These are phyloP conservation scores for Latrodectus hesperus DNA, from an alignment of 2,888 invertebrate species.

Conservation along the genomic window DNA sequence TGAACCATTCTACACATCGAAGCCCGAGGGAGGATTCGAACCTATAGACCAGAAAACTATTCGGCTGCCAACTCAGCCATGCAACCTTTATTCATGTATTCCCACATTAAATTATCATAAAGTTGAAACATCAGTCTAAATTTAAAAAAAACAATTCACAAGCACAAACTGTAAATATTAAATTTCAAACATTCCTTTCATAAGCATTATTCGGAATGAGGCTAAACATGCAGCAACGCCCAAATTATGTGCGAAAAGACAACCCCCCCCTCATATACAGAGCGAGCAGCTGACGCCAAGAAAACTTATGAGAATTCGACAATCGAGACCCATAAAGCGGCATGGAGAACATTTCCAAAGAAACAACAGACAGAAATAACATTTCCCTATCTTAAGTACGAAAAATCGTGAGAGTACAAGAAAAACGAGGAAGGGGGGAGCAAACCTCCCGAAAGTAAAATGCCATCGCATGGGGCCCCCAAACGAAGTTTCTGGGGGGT, in stretches of 20 bases:
- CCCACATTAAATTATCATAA: too few relatives aligned
- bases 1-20: too few relatives aligned
- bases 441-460: slow-evolving; percentile 13
- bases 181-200: not conserved
- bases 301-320: not conserved
- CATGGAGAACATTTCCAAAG: not conserved
- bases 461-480: slow-evolving; percentile 12
- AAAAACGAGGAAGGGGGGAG: not conserved
- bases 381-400: slow-evolving; percentile 25
- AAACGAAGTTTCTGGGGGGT: slow-evolving; percentile 30
- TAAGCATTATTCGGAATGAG: not conserved
- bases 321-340: slow-evolving; percentile 3
- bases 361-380: slow-evolving; percentile 25
- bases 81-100: too few relatives aligned
- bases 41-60: too few relatives aligned
- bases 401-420: slow-evolving; percentile 11
- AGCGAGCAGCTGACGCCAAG: not conserved
- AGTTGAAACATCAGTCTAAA: too few relatives aligned
- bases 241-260: not conserved
- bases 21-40: too few relatives aligned
- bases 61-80: too few relatives aligned
- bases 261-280: not conserved
- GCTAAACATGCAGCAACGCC: not conserved
- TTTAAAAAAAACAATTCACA: too few relatives aligned
- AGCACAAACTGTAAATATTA: not conserved